phyloP scores from a whole-genome alignment of 2,888 invertebrate genomes.

The Strigamia crassipes region DNA sequence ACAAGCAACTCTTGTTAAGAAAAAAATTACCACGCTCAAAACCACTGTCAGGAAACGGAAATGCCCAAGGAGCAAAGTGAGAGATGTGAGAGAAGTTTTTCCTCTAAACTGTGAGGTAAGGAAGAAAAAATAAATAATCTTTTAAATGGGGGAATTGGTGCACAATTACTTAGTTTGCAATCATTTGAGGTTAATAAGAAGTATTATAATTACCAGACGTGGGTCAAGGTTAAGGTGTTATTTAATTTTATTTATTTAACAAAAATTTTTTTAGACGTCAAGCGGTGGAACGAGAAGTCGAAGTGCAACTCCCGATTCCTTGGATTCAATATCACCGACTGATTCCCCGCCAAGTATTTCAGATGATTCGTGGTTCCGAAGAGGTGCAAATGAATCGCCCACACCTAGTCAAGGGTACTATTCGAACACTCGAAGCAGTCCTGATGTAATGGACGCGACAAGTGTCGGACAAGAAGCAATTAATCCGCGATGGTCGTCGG shows the following conservation, averaged over 20 bases:
- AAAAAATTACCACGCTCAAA: slow-evolving; percentile 75
- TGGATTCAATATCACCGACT: slow-evolving; percentile 72
- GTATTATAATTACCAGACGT: too few species aligned
- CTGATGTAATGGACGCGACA: slow-evolving; percentile 30
- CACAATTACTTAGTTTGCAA: not conserved
- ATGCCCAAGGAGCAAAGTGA: slow-evolving; percentile 64
- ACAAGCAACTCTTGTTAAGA: slow-evolving; percentile 77
- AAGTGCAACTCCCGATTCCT: slow-evolving; percentile 85
- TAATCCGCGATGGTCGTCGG: not conserved
- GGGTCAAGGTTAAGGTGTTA: not conserved
- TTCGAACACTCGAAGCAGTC: slow-evolving; percentile 48
- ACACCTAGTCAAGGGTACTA: slow-evolving; percentile 50
- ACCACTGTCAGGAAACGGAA: slow-evolving; percentile 71
- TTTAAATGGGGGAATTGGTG: too few species aligned
- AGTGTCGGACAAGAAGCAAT: not conserved
- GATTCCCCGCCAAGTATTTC: slow-evolving; percentile 57
- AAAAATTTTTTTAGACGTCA: slow-evolving; percentile 66
- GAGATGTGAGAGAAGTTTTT: slow-evolving; percentile 77
- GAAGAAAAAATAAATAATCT: not conserved
- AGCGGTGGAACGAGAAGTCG: slow-evolving; percentile 70
- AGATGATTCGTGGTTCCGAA: slow-evolving; percentile 39
- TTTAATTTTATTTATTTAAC: not conserved
- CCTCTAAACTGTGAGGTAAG: slow-evolving; percentile 45
- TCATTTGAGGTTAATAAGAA: not conserved
- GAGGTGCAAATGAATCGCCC: slow-evolving; percentile 22